Base-by-base conservation (phyloP, 2,888 invertebrate species). In the Drosophila pseudotalamancana region DNA sequence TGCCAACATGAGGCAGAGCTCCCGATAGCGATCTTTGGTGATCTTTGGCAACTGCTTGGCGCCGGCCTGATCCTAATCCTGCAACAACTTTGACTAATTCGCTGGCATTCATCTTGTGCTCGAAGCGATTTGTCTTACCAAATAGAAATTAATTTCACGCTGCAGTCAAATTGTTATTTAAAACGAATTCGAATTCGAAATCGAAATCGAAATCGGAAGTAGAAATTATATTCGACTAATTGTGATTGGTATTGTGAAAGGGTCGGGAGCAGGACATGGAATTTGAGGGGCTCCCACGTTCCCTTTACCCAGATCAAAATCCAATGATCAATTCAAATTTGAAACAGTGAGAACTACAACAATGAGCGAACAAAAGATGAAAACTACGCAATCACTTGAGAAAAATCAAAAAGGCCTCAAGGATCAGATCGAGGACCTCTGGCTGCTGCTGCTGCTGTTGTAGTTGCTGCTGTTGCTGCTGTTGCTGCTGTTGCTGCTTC, bases 341-440 rank as follows among this genome's bases (percentile, higher is more conserved):
- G 72, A 84, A 81, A 84, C 84, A 84, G 73, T 83, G 71, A 73
- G 70, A 67, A 59, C 73, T 69, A 53, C 63, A 78, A 84, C 84
- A 83, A 87, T 54, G 64, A 62, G 70, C 51, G 40, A 60, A 67
- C 59, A 80, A 73, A 72, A 74, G 65, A 71, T 79, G 85, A 87
- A 88, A 88, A 88, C 88, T 72, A 84, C 85, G 74, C 88, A 87
- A 87, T 87, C 87, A 86, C 87, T 89, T 87, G 87, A 87, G 87
- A 87, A 87, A 87, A 89, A 87, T 89, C 87, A 87, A 80, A 75
- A 77, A 71, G 76, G 74, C 67, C 61, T 54, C 43, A 59, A 76
- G 77, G 65, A 64, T 76, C 46, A n/a, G n/a, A n/a, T n/a, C 62
- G 67, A 87, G 86, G 88, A 82, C 70, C 77, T 79, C 66, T 35